Evolutionary conservation across 2,797 vertebrate species (phyloP).

Genomic region (Rhynchotus rufescens): DNA sequence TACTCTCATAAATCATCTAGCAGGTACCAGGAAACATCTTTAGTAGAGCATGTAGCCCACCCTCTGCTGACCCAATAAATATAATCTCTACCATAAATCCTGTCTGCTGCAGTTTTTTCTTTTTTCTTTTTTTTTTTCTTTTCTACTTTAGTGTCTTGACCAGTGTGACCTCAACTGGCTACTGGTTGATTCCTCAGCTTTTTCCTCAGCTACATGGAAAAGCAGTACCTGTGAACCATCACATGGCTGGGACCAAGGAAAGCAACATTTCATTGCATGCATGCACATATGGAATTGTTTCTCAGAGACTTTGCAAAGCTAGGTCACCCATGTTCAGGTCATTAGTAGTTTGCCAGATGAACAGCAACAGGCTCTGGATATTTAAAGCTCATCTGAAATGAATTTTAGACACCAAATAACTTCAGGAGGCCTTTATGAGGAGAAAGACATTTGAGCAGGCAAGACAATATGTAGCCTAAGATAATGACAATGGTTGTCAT

Average conservation of each 20-base stretch:
- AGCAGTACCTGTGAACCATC: neutral
- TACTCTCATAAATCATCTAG: neutral
- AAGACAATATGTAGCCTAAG: neutral
- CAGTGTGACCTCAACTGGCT: neutral
- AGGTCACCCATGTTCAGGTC: neutral
- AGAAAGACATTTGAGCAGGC: neutral
- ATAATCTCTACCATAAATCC: neutral
- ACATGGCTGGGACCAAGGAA: neutral
- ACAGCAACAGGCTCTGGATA: neutral
- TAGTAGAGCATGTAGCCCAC: neutral
- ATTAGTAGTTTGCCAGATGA: neutral
- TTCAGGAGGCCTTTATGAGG: neutral
- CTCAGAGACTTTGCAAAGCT: neutral
- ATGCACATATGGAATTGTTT: neutral
- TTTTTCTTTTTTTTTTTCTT: neutral
- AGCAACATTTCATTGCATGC: neutral
- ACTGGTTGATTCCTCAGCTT: neutral
- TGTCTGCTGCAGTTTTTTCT: neutral
- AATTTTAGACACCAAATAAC: neutral
- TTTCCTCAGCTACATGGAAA: neutral
- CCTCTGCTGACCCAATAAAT: neutral
- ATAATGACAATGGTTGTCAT: neutral
- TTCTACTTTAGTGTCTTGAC: neutral
- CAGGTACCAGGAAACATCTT: neutral
- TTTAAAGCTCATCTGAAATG: neutral